Evolutionary conservation across 2,113 vertebrate species (phyloP).

Genomic region (Corynorhinus townsendii): DNA sequence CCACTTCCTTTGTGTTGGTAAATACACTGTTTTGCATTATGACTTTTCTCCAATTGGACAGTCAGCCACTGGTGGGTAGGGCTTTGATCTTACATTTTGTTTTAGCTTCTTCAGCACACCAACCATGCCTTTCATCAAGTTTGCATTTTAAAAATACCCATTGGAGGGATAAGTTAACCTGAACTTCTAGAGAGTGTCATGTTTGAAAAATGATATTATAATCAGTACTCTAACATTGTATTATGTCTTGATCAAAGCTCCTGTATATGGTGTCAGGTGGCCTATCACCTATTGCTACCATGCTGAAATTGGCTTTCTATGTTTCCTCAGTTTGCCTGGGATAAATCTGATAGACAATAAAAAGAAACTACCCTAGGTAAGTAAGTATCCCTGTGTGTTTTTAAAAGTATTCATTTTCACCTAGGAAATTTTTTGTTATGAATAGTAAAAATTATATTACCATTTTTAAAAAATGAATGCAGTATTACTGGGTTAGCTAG

Average conservation of each 20-base stretch:
- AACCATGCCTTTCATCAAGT: slow-evolving; percentile 27
- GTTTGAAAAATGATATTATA: slow-evolving; percentile 65
- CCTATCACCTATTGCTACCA: slow-evolving; percentile 7
- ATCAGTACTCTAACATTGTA: slow-evolving; percentile 66
- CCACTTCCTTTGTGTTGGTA: neutral
- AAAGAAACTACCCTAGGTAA: neutral
- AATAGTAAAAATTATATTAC: neutral
- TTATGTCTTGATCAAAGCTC: slow-evolving; percentile 62
- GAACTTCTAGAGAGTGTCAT: slow-evolving; percentile 59
- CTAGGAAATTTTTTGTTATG: neutral
- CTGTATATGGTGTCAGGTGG: slow-evolving; percentile 20
- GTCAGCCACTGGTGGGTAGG: slow-evolving; percentile 6
- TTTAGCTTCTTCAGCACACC: neutral
- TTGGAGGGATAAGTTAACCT: slow-evolving; percentile 55
- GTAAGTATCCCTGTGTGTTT: neutral
- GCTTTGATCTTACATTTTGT: slow-evolving; percentile 6
- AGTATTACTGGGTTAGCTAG: neutral
- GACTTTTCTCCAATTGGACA: neutral
- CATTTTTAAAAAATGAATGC: neutral
- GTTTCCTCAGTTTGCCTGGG: slow-evolving; percentile 1
- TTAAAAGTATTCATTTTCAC: neutral
- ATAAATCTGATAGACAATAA: neutral
- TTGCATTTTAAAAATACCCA: slow-evolving; percentile 37
- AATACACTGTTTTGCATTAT: neutral
- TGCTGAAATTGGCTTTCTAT: neutral